These are phyloP conservation scores for Pseudobourletiella spinata DNA, from an alignment of 1,140 invertebrate species.

Conservation along the genomic window DNA sequence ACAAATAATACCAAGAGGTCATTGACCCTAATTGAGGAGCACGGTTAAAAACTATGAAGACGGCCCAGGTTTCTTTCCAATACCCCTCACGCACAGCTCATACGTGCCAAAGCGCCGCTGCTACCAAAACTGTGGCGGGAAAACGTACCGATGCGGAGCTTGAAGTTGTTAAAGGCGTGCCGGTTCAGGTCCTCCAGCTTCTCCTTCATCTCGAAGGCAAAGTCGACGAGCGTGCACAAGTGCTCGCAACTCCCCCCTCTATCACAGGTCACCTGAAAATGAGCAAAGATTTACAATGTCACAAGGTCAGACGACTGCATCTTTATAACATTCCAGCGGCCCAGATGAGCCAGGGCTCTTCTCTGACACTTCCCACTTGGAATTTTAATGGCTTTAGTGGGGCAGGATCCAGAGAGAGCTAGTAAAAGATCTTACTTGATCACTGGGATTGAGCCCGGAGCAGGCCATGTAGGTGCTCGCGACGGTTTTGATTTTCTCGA, in stretches of 20 bases:
- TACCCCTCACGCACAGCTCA: not conserved
- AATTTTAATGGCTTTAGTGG: too few relatives aligned
- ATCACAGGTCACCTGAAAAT: conserved; percentile 7
- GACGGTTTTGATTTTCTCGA: conserved; percentile 99
- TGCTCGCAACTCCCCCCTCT: conserved; percentile 59
- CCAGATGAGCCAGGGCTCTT: too few relatives aligned
- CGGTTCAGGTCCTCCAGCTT: conserved; percentile 86
- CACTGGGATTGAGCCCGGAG: conserved; percentile 78
- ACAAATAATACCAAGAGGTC: too few relatives aligned
- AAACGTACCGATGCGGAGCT: conserved; percentile 69
- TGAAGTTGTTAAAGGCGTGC: conserved; percentile 96
- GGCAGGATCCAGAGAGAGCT: not conserved
- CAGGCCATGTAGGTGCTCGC: conserved; percentile 96
- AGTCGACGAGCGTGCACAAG: conserved; percentile 80
- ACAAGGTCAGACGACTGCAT: too few relatives aligned
- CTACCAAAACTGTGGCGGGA: not conserved
- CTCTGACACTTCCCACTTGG: not conserved
- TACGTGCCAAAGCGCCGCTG: not conserved
- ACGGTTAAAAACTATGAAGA: not conserved
- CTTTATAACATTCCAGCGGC: too few relatives aligned
- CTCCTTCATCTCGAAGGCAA: conserved; percentile 82
- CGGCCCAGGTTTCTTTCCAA: not conserved
- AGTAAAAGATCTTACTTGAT: conserved; percentile 46
- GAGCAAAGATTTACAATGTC: too few relatives aligned
- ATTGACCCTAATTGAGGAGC: not conserved